phyloP scores from a whole-genome alignment of 1,140 invertebrate species.

The Drosophila sechellia region DNA sequence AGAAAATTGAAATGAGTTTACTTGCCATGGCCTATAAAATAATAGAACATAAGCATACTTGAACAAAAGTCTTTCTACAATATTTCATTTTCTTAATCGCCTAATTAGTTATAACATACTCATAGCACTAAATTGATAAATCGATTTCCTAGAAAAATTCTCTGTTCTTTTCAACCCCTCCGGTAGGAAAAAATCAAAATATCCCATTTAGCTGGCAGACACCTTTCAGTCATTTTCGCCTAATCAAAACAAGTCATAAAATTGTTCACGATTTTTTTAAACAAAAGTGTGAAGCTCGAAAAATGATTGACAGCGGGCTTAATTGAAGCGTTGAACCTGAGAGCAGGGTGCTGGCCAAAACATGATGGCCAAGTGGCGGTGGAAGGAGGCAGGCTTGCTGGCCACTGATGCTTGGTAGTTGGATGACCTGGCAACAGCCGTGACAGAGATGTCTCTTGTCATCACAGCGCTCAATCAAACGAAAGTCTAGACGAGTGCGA shows the following conservation, averaged over 20 bases:
- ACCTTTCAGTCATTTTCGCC: conserved; percentile 30
- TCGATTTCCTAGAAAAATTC: too few species aligned
- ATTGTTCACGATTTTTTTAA: conserved; percentile 29
- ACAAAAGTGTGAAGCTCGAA: conserved; percentile 24
- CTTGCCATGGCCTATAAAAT: not conserved
- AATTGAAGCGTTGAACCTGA: conserved; percentile 73
- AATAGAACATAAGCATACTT: not conserved
- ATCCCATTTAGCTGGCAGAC: conserved; percentile 33
- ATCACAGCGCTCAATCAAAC: conserved; percentile 58
- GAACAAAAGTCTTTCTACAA: too few species aligned
- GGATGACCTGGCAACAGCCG: conserved; percentile 33
- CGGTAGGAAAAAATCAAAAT: conserved; percentile 44
- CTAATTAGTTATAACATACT: too few species aligned
- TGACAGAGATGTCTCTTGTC: conserved; percentile 52
- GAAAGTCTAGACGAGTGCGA: conserved; percentile 49
- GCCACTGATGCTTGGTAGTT: conserved; percentile 16
- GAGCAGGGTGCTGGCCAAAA: conserved; percentile 29
- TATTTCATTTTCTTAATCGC: too few species aligned
- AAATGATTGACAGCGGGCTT: conserved; percentile 74
- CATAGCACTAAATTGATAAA: too few species aligned
- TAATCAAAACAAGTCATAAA: conserved; percentile 68
- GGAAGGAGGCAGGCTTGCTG: not conserved
- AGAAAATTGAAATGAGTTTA: not conserved
- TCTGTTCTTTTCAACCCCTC: not conserved
- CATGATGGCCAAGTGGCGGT: conserved; percentile 10